Base-by-base conservation (phyloP, 1,140 invertebrate genomes). In the Artemia franciscana region DNA sequence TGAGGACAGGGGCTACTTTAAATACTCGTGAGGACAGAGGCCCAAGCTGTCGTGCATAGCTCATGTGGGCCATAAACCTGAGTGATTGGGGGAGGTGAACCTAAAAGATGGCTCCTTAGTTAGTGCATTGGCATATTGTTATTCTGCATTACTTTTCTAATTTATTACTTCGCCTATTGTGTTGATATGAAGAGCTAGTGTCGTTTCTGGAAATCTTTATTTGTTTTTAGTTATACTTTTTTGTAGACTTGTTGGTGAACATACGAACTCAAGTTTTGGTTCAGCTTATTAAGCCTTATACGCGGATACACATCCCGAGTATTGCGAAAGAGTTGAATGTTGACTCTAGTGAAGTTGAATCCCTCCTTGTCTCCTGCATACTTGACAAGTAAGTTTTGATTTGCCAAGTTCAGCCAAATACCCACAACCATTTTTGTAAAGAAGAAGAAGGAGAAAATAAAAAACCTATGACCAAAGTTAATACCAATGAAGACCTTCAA, bases 311-410 rank as follows among this genome's bases (percentile, higher is more conserved):
- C 70, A 94, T 99, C 71, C 89, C 91, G 12, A 98, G 98, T 70
- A 95, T 99, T 71, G 95, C 94, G 4, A 90, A 88, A 75, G 91
- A 97, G 74, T 75, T 99, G 24, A 97, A 97, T 71, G 97, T 99
- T 70, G 90, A 95, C 72, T 86, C 85, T 57, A 80, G 81, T 64
- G 96, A 99, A 76, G 94, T 99, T 25, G 93, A 97, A 76, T 93
- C 86, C 75, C 77, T 99, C 25, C 75, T 99, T 60, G 93, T 98
- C n/a, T 95, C 93, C 26, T 98, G 94, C 75, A 99, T 99, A 73
- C 79, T 98, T 67, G 95, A 99, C 75, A 89, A 85, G 84, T 87
- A 74, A 78, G 79, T 74, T 60, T 28, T 27, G 51, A n/a, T 65
- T 65, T 59, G 21, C 12, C 3, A 3, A 15, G 12, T 2, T 12